These are phyloP conservation scores for Apamea monoglypha DNA, from an alignment of 2,888 invertebrate species.

Conservation along the genomic window DNA sequence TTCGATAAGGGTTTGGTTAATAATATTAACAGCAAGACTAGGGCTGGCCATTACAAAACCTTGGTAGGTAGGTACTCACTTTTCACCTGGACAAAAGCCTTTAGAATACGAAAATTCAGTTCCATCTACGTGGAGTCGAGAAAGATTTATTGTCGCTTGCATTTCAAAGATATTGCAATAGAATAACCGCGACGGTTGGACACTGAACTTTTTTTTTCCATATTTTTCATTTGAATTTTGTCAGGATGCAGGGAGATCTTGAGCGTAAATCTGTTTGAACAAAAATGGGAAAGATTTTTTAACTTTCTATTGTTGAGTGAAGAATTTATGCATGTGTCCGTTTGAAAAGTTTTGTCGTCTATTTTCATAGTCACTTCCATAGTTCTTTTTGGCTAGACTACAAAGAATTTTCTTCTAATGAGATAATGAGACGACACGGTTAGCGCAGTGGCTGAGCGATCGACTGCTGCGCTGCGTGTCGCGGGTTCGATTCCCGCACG, in stretches of 20 bases:
- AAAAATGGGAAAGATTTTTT: slow-evolving; percentile 22
- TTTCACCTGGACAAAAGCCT: not conserved
- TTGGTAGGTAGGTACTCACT: not conserved
- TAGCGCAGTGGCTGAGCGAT: no score
- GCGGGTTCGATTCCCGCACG: no score
- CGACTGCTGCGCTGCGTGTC: no score
- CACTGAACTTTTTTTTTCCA: slow-evolving; percentile 53
- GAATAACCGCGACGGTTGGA: slow-evolving; percentile 44
- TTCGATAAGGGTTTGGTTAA: not conserved
- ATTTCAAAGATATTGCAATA: slow-evolving; percentile 60
- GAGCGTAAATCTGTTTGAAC: not conserved
- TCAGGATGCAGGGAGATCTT: slow-evolving; percentile 11
- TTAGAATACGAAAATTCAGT: slow-evolving; percentile 13
- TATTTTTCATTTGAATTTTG: slow-evolving; percentile 65
- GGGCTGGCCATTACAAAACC: no score
- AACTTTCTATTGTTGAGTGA: slow-evolving; percentile 4
- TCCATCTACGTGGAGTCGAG: slow-evolving; percentile 1
- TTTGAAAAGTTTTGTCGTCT: not conserved
- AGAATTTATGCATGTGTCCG: not conserved
- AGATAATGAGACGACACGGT: no score
- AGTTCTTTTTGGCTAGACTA: not conserved
- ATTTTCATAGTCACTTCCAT: not conserved
- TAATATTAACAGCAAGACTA: not conserved
- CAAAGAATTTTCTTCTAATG: not conserved
- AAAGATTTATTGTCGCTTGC: slow-evolving; percentile 50